Evolutionary conservation across 2,113 vertebrate species (phyloP).

Genomic region (Toxotes jaculatrix): DNA sequence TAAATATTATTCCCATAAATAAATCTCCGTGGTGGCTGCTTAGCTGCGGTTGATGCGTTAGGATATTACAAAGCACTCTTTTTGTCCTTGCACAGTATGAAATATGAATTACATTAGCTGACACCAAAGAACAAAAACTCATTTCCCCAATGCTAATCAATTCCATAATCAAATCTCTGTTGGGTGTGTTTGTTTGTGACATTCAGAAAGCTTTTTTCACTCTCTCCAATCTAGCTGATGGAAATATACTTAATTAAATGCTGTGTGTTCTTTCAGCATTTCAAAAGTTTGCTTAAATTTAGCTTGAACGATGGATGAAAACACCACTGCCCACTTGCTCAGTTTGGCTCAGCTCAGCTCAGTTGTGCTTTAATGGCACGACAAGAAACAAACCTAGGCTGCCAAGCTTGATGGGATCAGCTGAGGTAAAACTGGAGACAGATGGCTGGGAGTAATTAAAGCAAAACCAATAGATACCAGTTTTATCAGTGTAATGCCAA

Average conservation of each 20-base stretch:
- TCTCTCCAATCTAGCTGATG: slow-evolving; percentile 19
- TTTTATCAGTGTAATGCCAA: slow-evolving; percentile 54
- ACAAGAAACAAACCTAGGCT: slow-evolving; percentile 54
- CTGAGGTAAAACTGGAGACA: slow-evolving; percentile 72
- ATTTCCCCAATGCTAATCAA: slow-evolving; percentile 51
- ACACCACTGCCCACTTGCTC: slow-evolving; percentile 50
- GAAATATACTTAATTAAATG: slow-evolving; percentile 39
- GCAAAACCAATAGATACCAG: slow-evolving; percentile 53
- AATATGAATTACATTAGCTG: slow-evolving; percentile 29
- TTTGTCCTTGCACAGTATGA: slow-evolving; percentile 26
- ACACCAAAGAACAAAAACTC: slow-evolving; percentile 31
- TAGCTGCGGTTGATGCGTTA: background rate
- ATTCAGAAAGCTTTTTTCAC: slow-evolving; percentile 35
- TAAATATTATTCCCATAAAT: slow-evolving; percentile 21
- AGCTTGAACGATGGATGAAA: slow-evolving; percentile 45
- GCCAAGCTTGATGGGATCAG: slow-evolving; percentile 57
- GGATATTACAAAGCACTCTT: slow-evolving; percentile 19
- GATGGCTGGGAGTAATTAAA: slow-evolving; percentile 73
- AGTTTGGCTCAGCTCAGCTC: slow-evolving; percentile 40
- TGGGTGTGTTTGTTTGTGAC: slow-evolving; percentile 51
- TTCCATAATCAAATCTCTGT: slow-evolving; percentile 47
- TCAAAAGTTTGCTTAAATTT: slow-evolving; percentile 44
- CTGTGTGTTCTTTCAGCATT: slow-evolving; percentile 8
- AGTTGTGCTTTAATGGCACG: slow-evolving; percentile 50
- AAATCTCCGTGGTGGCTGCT: slow-evolving; percentile 17